phyloP scores from a whole-genome alignment of 2,113 vertebrate species.

The Chascanopsetta lugubris region DNA sequence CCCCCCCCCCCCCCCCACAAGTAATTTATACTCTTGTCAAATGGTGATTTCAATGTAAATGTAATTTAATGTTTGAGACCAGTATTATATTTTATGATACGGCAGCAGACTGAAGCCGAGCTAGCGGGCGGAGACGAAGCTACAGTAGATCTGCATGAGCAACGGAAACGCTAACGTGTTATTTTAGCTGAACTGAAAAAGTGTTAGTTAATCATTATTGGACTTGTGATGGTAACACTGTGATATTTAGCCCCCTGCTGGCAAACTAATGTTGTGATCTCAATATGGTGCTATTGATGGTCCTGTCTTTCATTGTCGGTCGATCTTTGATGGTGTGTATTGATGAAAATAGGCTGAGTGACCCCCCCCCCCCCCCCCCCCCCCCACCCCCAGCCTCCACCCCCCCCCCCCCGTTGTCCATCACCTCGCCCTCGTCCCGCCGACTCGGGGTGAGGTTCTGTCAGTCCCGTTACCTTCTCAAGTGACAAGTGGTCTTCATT shows the following conservation, averaged over 20 bases:
- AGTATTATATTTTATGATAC: slow-evolving; percentile 62
- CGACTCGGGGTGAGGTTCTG: slow-evolving; percentile 42
- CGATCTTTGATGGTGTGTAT: slow-evolving; percentile 64
- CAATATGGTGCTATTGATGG: slow-evolving; percentile 69
- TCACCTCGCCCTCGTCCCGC: slow-evolving; percentile 53
- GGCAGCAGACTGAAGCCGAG: slow-evolving; percentile 38
- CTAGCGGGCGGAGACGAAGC: slow-evolving; percentile 41
- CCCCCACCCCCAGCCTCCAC: slow-evolving; percentile 57
- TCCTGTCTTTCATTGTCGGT: slow-evolving; percentile 58
- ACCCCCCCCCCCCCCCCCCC: too few species aligned
- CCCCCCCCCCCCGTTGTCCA: slow-evolving; percentile 57
- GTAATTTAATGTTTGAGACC: slow-evolving; percentile 70
- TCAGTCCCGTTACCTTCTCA: slow-evolving; percentile 44
- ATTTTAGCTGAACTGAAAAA: slow-evolving; percentile 58
- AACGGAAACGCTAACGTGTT: slow-evolving; percentile 36
- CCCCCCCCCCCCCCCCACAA: too few species aligned
- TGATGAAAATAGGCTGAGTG: slow-evolving; percentile 60
- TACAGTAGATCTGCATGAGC: slow-evolving; percentile 64
- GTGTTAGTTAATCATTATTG: slow-evolving; percentile 69
- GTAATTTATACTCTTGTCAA: slow-evolving; percentile 66
- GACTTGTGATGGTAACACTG: slow-evolving; percentile 75
- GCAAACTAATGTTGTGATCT: slow-evolving; percentile 69
- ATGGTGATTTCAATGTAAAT: slow-evolving; percentile 68
- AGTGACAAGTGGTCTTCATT: slow-evolving; percentile 48
- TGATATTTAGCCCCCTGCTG: slow-evolving; percentile 69